Evolutionary conservation across 2,113 vertebrate species (phyloP).

Genomic region (Irena cyanogastra): DNA sequence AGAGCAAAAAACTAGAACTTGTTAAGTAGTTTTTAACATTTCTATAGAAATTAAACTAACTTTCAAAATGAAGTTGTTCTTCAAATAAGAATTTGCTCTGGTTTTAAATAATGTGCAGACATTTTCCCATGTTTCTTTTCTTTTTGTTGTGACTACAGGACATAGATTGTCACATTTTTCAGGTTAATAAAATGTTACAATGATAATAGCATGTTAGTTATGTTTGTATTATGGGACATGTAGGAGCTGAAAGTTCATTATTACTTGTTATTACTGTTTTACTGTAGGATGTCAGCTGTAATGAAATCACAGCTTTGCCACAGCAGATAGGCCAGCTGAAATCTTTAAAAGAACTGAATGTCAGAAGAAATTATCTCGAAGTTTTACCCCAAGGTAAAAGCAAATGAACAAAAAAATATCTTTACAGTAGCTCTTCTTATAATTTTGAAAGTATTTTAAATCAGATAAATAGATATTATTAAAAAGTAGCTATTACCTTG

Average conservation of each 20-base stretch:
- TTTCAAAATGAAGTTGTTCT: not conserved
- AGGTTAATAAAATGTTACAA: not conserved
- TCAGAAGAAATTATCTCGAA: constrained; percentile 89
- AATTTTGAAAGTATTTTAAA: not conserved
- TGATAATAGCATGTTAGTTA: not conserved
- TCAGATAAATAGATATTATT: not conserved
- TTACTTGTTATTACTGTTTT: not conserved
- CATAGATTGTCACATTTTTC: not conserved
- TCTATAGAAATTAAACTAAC: not conserved
- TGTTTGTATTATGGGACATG: not conserved
- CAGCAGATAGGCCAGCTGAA: constrained; percentile 87
- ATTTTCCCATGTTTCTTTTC: not conserved
- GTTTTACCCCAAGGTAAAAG: constrained; percentile 89
- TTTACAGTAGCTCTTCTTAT: not conserved
- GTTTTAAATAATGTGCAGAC: not conserved
- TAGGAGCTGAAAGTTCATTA: not conserved
- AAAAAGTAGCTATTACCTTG: not conserved
- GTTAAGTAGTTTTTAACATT: not conserved
- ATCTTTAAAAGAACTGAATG: constrained; percentile 86
- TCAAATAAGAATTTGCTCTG: not conserved
- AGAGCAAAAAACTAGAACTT: not conserved
- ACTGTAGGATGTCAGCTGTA: constrained; percentile 92
- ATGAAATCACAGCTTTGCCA: constrained; percentile 90
- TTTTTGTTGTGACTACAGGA: not conserved
- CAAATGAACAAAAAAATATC: not conserved